phyloP scores from a whole-genome alignment of 1,140 invertebrate species.

The Neoseiulus cucumeris region DNA sequence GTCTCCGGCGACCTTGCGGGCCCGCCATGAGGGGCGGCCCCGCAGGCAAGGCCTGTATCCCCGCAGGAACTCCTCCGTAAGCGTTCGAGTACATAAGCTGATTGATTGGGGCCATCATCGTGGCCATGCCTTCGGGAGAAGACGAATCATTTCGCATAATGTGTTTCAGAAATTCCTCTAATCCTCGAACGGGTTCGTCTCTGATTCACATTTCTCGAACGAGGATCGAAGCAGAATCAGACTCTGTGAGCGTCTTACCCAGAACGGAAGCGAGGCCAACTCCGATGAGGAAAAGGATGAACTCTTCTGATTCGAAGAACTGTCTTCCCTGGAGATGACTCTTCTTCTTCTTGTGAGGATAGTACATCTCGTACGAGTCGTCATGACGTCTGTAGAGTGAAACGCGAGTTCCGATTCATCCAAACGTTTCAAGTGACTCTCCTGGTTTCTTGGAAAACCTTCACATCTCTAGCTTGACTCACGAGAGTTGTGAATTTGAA shows the following conservation, averaged over 20 bases:
- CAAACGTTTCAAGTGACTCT: too few relatives aligned
- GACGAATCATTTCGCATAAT: too few relatives aligned
- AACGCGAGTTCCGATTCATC: too few relatives aligned
- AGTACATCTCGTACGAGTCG: background rate
- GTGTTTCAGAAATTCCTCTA: too few relatives aligned
- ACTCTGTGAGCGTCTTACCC: background rate
- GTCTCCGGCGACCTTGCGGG: background rate
- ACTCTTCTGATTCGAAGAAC: background rate
- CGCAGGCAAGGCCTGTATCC: background rate
- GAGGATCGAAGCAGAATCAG: too few relatives aligned
- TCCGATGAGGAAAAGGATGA: background rate
- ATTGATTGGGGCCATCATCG: background rate
- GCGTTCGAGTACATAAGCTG: background rate
- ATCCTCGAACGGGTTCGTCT: too few relatives aligned
- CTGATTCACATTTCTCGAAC: too few relatives aligned
- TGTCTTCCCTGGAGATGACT: background rate
- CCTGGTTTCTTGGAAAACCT: too few relatives aligned
- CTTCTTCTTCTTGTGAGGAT: background rate
- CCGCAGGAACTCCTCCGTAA: background rate
- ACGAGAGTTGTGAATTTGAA: too few relatives aligned
- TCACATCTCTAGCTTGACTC: too few relatives aligned
- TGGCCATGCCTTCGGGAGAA: background rate
- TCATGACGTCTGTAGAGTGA: conserved; percentile 4
- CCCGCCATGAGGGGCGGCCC: background rate
- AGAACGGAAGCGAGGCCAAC: background rate